Percentiles rank a stretch among this genome's conserved stretches.
Conservation (phyloP, 2,888 invertebrate genomes). For the Lycaena phlaeas region DNA sequence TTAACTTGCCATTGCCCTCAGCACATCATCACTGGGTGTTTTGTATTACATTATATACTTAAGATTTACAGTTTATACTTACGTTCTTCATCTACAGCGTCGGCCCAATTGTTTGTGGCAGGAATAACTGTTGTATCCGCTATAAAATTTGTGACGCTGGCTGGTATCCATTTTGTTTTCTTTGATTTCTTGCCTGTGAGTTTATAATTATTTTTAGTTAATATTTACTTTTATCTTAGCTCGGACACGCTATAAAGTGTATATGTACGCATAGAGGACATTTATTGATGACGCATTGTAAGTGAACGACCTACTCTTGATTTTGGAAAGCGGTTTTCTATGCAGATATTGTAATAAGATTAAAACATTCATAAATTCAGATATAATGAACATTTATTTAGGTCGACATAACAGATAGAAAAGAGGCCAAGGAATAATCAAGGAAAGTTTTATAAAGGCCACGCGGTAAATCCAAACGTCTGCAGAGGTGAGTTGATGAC, state of each 20-base stretch:
- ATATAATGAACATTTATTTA: neutral
- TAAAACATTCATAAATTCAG: conserved; percentile 16
- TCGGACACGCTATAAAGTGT: conserved; percentile 11
- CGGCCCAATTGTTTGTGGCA: conserved; percentile 81
- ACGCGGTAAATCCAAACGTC: conserved; percentile 72
- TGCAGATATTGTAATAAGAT: conserved; percentile 34
- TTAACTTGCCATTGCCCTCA: conserved; percentile 73
- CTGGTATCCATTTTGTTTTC: conserved; percentile 88
- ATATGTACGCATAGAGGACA: conserved; percentile 28
- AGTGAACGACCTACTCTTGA: conserved; percentile 57
- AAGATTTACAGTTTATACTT: conserved; percentile 36
- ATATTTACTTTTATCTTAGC: neutral
- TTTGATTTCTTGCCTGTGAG: conserved; percentile 85
- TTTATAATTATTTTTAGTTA: conserved; percentile 15
- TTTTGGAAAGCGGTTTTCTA: conserved; percentile 61
- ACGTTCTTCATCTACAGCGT: conserved; percentile 88
- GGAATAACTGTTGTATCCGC: conserved; percentile 77
- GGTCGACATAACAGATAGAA: neutral
- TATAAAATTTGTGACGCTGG: conserved; percentile 87
- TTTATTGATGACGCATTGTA: conserved; percentile 59
- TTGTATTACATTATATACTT: neutral
- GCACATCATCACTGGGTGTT: conserved; percentile 54
- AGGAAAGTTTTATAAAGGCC: conserved; percentile 53
- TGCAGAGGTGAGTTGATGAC: conserved; percentile 68
- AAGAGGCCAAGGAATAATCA: conserved; percentile 3